phyloP scores from a whole-genome alignment of 2,888 invertebrate genomes.

The Eupithecia inturbata region DNA sequence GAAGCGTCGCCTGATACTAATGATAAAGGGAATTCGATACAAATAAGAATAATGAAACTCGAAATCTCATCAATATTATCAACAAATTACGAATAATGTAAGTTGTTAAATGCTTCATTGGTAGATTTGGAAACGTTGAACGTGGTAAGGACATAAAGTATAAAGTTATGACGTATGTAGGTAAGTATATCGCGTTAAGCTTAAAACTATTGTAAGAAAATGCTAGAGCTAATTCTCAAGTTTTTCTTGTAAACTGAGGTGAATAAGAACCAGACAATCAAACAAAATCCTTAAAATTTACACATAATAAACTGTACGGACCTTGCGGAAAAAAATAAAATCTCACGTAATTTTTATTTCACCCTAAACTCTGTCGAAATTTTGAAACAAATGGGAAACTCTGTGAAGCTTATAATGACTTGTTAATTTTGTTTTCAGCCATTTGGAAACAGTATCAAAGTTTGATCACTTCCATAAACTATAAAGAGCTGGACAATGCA shows the following conservation, averaged over 20 bases:
- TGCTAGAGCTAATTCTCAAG: too few species aligned
- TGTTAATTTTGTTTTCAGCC: slow-evolving; percentile 24
- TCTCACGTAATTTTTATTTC: neutral
- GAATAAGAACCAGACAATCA: neutral
- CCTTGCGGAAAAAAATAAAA: neutral
- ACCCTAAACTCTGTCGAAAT: neutral
- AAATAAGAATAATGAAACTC: slow-evolving; percentile 14
- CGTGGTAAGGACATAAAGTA: slow-evolving; percentile 14
- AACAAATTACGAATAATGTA: neutral
- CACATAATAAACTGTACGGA: too few species aligned
- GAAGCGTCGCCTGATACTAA: neutral
- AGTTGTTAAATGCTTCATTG: neutral
- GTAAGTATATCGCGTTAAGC: too few species aligned
- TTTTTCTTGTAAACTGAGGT: neutral
- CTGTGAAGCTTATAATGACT: neutral
- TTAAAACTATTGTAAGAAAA: too few species aligned
- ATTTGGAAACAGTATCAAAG: slow-evolving; percentile 14
- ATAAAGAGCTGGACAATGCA: slow-evolving; percentile 47
- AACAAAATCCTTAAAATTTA: neutral
- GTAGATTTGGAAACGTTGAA: slow-evolving; percentile 18
- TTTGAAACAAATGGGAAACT: neutral
- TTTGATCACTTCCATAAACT: slow-evolving; percentile 33
- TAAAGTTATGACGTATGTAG: neutral
- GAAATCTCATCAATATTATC: neutral
- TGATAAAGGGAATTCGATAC: slow-evolving; percentile 12